Evolutionary conservation across 2,113 vertebrate species (phyloP), one percentile per base, ranked within the genome.

Genomic region (Cochlearius cochlearius): DNA sequence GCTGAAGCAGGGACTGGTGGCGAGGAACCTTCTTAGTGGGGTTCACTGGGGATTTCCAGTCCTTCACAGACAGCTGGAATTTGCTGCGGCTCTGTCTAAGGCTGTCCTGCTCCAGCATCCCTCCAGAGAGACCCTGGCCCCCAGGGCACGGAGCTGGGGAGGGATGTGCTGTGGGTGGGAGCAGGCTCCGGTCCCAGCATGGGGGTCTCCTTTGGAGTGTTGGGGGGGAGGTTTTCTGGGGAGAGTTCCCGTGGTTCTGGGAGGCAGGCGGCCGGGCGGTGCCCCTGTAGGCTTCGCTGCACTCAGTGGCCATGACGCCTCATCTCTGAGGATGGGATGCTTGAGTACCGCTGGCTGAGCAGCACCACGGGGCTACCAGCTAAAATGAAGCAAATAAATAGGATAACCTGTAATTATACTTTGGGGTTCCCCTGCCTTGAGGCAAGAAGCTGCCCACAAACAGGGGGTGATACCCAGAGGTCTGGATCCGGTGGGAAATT

Each of bases 301-400:
- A 15, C 0, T 29, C 5, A 9, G 18, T 3, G 5, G 6, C 59
- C 5, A 10, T 11, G 17, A 14, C 3, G 1, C 39, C 39, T 71
- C 30, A 1, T 0, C 0, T 5, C 58, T 1, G 0, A 50, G 39
- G 64, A n/a, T 0, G 9, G 19, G 11, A 19, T 36, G 23, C 18
- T 39, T 2, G 8, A 25, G 52, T 17, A 11, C 29, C 9, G 25
- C 39, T 41, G 67, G 26, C 23, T 4, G 17, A 83, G 72, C 43
- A 75, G 36, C 56, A 60, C 43, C 9, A 7, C 4, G 6, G 41
- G 25, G 36, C 32, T 41, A 4, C 27, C 39, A 25, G 29, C 53
- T 75, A 8, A 76, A 75, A 71, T 4, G 3, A 68, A 88, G 32
- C 2, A 1, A 63, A 34, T n/a, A 73, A 41, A 32, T 7, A 49